Base-by-base conservation (phyloP, 2,797 vertebrate species). In the Microtus obscurus region DNA sequence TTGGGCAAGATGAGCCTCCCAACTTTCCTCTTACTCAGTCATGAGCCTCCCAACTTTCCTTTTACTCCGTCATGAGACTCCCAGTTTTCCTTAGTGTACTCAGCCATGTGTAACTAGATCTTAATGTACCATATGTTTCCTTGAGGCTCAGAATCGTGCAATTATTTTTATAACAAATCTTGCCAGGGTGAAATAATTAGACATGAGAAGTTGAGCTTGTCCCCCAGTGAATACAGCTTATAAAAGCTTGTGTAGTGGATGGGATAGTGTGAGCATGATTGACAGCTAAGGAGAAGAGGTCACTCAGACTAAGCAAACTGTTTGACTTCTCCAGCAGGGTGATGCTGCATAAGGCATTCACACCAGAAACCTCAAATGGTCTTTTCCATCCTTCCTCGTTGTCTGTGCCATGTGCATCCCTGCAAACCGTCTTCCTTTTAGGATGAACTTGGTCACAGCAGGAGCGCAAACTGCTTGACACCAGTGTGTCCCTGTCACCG, bases 121-220 rank as follows among this genome's bases (percentile, higher is more conserved):
- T 90, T 48, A 83, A 80, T 21, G 0, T 27, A 25, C 13, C 34
- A 17, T 90, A 92, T 63, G 65, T 94, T 93, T 94, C 48, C 34
- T 89, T 11, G 37, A 96, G 69, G 31, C 51, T 71, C 21, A 77
- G 56, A 95, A 67, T 5, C 34, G 87, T 83, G n/a, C 1, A 48
- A 65, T 90, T 88, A 69, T 93, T 76, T 87, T 10, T 31, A 80
- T 67, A 89, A 74, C 76, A 91, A 74, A 69, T 93, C 83, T 85
- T 56, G 10, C 45, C 51, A 93, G 27, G 37, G 51, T 71, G 43
- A 93, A 93, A 83, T 48, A 53, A 67, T 93, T 76, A 73, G 91
- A 87, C 89, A 61, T 51, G 29, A 79, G 83, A 93, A 76, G 92
- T 76, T 53, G 25, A 8, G 21, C 56, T 19, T 17, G 2, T n/a